A percentile compares a stretch with the other conserved stretches of the same genome.
Conservation (phyloP, 2,888 invertebrate species). For the Papilio elwesi region DNA sequence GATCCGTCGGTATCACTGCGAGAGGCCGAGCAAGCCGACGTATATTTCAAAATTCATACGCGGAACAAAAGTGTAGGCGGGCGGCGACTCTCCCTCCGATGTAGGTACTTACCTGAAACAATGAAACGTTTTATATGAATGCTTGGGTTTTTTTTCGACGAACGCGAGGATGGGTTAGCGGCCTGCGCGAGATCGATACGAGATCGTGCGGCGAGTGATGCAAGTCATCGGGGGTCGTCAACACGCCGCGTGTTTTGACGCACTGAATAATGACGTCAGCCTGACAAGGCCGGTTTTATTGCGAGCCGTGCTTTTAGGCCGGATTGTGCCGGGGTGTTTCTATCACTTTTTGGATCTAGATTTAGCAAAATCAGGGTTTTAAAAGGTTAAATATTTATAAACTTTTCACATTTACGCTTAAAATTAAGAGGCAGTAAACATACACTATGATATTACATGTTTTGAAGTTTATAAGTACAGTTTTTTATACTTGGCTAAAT, state of each 20-base stretch:
- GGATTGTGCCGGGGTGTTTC: conserved; percentile 24
- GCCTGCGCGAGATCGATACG: conserved; percentile 62
- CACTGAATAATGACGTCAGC: conserved; percentile 63
- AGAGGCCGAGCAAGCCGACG: conserved; percentile 34
- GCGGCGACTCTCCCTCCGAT: conserved; percentile 42
- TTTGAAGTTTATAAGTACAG: neutral
- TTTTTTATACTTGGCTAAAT: too few species aligned
- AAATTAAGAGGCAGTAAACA: neutral
- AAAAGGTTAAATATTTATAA: neutral
- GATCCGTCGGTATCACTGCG: conserved; percentile 43
- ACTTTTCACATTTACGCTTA: neutral
- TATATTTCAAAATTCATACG: conserved; percentile 41
- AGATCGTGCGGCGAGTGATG: conserved; percentile 64
- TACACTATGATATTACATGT: neutral
- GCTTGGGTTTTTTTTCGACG: conserved; percentile 43
- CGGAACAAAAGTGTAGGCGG: conserved; percentile 39
- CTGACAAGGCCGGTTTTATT: conserved; percentile 51
- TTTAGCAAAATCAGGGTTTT: conserved; percentile 8
- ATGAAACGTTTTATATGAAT: conserved; percentile 52
- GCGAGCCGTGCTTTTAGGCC: conserved; percentile 47
- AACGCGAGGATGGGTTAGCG: conserved; percentile 44
- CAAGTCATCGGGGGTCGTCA: conserved; percentile 79
- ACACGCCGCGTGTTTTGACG: conserved; percentile 70
- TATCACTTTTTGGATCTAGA: neutral
- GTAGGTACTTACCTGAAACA: conserved; percentile 63